Percentiles rank a stretch among this genome's conserved stretches.
phyloP scores from a whole-genome alignment of 2,888 invertebrate species.

The Thyatira batis region DNA sequence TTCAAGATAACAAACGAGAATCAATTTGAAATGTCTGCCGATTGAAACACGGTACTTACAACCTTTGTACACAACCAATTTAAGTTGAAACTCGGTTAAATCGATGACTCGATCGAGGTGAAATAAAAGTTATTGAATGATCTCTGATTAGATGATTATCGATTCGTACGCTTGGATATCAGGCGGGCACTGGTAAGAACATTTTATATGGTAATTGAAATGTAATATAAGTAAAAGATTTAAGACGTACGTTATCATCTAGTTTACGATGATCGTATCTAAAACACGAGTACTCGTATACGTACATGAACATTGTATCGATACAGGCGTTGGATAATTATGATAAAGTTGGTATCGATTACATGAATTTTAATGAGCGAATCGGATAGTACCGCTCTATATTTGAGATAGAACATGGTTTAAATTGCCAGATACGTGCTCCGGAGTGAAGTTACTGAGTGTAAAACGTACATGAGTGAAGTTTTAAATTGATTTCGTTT shows the following conservation, averaged over 20 bases:
- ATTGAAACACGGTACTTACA: conserved; percentile 42
- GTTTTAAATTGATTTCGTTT: neutral
- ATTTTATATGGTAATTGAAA: conserved; percentile 81
- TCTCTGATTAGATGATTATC: conserved; percentile 82
- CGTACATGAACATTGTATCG: conserved; percentile 43
- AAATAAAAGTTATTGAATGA: conserved; percentile 79
- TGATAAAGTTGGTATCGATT: conserved; percentile 61
- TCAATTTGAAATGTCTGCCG: conserved; percentile 57
- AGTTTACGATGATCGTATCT: conserved; percentile 54
- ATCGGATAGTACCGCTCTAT: conserved; percentile 39
- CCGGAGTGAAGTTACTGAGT: conserved; percentile 1
- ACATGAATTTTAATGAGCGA: conserved; percentile 65
- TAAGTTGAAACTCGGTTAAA: conserved; percentile 43
- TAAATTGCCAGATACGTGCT: conserved; percentile 1
- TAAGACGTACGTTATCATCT: conserved; percentile 67
- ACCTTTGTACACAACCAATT: conserved; percentile 42
- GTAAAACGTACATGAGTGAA: neutral
- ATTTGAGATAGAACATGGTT: conserved; percentile 21
- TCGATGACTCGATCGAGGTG: conserved; percentile 45
- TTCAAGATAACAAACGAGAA: conserved; percentile 69
- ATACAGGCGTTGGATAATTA: conserved; percentile 56
- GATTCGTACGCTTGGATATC: conserved; percentile 64
- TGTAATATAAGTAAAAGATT: conserved; percentile 73
- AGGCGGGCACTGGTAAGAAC: conserved; percentile 59
- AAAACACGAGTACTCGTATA: conserved; percentile 40